Evolutionary conservation across 2,888 invertebrate genomes (phyloP).

Genomic region (Ectemnius lituratus): DNA sequence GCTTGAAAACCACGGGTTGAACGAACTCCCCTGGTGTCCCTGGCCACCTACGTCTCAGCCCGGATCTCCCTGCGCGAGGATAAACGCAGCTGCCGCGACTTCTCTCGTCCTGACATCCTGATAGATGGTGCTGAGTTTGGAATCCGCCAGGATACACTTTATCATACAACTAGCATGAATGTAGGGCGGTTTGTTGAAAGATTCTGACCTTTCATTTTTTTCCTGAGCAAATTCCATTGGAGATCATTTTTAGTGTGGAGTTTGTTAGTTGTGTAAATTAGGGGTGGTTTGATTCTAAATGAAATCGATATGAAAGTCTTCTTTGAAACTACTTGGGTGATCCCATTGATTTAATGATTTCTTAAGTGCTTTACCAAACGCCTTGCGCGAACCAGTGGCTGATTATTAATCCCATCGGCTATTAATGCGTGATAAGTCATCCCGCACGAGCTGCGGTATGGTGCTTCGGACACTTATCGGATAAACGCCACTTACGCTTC

Average conservation of each 20-base stretch:
- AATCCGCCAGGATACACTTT: constrained; percentile 35
- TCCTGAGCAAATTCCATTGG: constrained; percentile 36
- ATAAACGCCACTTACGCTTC: constrained; percentile 36
- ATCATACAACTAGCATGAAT: constrained; percentile 25
- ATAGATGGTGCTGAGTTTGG: constrained; percentile 56
- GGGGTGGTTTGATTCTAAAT: too few relatives aligned
- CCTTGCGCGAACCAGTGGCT: constrained; percentile 47
- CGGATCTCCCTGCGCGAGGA: constrained; percentile 46
- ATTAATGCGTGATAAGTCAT: constrained; percentile 61
- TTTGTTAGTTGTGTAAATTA: too few relatives aligned
- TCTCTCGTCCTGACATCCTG: constrained; percentile 40
- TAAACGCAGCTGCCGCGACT: constrained; percentile 30
- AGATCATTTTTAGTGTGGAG: too few relatives aligned
- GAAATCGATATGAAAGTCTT: too few relatives aligned
- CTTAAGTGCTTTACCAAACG: constrained; percentile 6
- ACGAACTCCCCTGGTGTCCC: constrained; percentile 44
- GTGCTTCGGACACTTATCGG: constrained; percentile 40
- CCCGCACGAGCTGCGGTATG: constrained; percentile 23
- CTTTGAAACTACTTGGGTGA: not conserved
- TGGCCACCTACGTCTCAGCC: constrained; percentile 47
- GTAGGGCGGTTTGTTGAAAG: constrained; percentile 15
- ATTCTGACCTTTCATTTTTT: constrained; percentile 40
- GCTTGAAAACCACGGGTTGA: constrained; percentile 51
- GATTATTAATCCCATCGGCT: constrained; percentile 44
- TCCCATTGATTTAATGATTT: constrained; percentile 40